A percentile compares a stretch with the other conserved stretches of the same genome.
Conservation (phyloP, 2,888 invertebrate species). For the Ectropis crepuscularia region DNA sequence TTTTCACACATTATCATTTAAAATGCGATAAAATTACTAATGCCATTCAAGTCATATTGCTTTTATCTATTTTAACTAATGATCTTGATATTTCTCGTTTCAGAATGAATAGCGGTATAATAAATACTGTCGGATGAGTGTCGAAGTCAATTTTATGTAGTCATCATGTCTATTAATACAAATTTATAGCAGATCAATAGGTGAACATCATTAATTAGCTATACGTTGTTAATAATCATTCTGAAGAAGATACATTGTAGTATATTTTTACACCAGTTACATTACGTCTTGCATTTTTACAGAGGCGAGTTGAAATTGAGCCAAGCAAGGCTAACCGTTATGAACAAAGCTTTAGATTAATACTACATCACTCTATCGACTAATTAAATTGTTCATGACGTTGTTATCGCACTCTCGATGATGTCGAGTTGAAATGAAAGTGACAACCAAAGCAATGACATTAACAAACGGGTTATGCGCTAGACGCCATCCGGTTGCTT, state of each 20-base stretch:
- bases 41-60: background rate
- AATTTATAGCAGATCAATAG: conserved; percentile 16
- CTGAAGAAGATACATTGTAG: background rate
- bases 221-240: background rate
- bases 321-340: too few species aligned
- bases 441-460: too few species aligned
- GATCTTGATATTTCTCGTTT: conserved; percentile 4
- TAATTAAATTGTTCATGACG: too few species aligned
- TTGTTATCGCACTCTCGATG: too few species aligned
- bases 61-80: background rate
- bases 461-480: too few species aligned
- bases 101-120: background rate
- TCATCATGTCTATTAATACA: conserved; percentile 9
- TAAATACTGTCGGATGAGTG: conserved; percentile 7
- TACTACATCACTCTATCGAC: too few species aligned
- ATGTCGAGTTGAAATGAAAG: too few species aligned
- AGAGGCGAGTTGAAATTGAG: too few species aligned
- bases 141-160: conserved; percentile 10
- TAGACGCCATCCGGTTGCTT: too few species aligned
- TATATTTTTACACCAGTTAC: too few species aligned
- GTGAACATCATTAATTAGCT: conserved; percentile 14
- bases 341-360: too few species aligned
- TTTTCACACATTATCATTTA: background rate
- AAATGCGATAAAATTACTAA: background rate
- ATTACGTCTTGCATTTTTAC: too few species aligned